A percentile compares a stretch with the other conserved stretches of the same genome.
Evolutionary conservation across 1,140 invertebrate genomes (phyloP).

Genomic region (Zaprionus inermis): DNA sequence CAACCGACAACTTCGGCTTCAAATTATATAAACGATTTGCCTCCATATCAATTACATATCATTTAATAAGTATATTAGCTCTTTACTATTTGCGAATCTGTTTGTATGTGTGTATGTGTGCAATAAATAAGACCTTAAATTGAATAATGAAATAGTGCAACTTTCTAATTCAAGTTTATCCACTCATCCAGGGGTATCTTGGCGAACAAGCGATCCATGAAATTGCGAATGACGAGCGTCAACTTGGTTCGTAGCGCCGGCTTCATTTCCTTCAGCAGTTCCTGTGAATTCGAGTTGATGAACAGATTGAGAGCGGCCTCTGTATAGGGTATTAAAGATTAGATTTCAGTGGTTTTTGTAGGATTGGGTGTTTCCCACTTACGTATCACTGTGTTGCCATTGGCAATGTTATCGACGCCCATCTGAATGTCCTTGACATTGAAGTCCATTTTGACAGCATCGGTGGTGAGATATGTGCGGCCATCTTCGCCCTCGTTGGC

Average conservation of each 20-base stretch:
- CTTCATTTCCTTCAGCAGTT: constrained; percentile 93
- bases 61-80: constrained; percentile 52
- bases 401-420: constrained; percentile 92
- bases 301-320: constrained; percentile 92
- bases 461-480: constrained; percentile 87
- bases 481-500: constrained; percentile 86
- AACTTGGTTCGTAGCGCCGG: constrained; percentile 91
- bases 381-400: constrained; percentile 91
- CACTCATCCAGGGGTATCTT: constrained; percentile 91
- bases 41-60: neutral
- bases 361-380: constrained; percentile 75
- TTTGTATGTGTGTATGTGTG: constrained; percentile 40
- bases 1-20: neutral
- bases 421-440: constrained; percentile 91
- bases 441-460: constrained; percentile 92
- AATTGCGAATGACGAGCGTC: constrained; percentile 89
- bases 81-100: neutral
- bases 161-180: constrained; percentile 81
- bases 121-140: constrained; percentile 72
- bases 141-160: constrained; percentile 20
- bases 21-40: neutral
- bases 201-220: constrained; percentile 90
- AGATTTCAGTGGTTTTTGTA: neutral
- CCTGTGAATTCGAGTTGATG: constrained; percentile 93
- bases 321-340: constrained; percentile 77